Evolutionary conservation across 2,797 vertebrate genomes (phyloP).

Genomic region (Hydrolagus colliei): DNA sequence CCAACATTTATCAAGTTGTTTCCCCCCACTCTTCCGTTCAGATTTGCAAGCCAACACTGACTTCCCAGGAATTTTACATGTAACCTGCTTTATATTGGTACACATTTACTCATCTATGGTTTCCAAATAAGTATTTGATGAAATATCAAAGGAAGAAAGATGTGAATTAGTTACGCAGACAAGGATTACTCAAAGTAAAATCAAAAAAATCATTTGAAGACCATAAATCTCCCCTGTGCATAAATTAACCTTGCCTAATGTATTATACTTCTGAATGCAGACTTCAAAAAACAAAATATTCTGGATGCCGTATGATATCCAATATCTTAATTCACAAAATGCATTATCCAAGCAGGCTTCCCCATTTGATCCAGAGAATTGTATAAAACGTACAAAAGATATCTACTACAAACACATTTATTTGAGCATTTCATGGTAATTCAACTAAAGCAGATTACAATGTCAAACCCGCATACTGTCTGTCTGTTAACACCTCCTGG

Average conservation of each 20-base stretch:
- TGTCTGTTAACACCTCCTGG: neutral
- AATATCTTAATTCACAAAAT: neutral
- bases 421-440: neutral
- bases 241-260: neutral
- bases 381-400: neutral
- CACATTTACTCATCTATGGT: neutral
- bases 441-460: constrained; percentile 15
- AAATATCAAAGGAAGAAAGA: neutral
- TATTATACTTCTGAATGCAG: neutral
- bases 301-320: no score
- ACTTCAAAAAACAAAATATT: neutral
- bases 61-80: constrained; percentile 1
- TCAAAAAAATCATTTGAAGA: neutral
- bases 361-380: neutral
- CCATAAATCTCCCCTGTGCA: neutral
- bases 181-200: neutral
- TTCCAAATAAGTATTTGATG: constrained; percentile 5
- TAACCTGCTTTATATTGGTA: neutral
- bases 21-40: neutral
- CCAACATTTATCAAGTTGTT: neutral
- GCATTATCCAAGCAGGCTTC: neutral
- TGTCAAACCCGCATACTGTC: neutral
- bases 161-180: no score
- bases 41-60: neutral
- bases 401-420: neutral